Base-by-base conservation (phyloP, 1,140 invertebrate species). In the Neodiprion lecontei region DNA sequence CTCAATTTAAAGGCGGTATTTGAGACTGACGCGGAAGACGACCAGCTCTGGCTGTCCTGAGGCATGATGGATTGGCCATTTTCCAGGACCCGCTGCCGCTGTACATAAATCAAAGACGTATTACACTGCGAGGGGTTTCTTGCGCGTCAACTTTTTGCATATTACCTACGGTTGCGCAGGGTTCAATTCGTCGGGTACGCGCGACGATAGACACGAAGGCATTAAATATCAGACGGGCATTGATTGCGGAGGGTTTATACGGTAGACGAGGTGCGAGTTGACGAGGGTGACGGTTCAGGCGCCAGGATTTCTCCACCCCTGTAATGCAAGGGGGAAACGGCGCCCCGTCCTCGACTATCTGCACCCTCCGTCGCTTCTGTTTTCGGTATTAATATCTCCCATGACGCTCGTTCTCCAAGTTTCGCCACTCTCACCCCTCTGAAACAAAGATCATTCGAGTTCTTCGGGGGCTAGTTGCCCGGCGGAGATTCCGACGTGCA, bases 361-460 rank as follows among this genome's bases (percentile, higher is more conserved):
- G n/a, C 53, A 61, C 53, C 53, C 53, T 61, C 53, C 53, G 53
- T 12, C n/a, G 53, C n/a, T 61, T 61, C 53, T 61, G 11, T 61
- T 12, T 61, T 61, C 53, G 53, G 53, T 61, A 61, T 61, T 61
- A 61, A 61, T 61, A 61, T 61, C 53, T 61, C 53, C 53, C 53
- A 61, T n/a, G 53, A n/a, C 53, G 53, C 53, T 61, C 53, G 53
- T 61, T 61, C 53, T n/a, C 53, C 11, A 61, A 61, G 53, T 61
- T 61, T 11, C n/a, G n/a, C 53, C 53, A 3, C n/a, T n/a, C 28
- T 40, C 28, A 1, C 11, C n/a, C 53, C 11, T 8, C 11, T n/a
- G n/a, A 8, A 61, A 61, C 53, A 61, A 61, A 61, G 53, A 61
- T 61, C 53, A 61, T n/a, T n/a, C 11, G 53, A 61, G 53, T 61